phyloP scores from a whole-genome alignment of 35 echinoderm and acorn worm genomes.

The Ophioderma brevispina region DNA sequence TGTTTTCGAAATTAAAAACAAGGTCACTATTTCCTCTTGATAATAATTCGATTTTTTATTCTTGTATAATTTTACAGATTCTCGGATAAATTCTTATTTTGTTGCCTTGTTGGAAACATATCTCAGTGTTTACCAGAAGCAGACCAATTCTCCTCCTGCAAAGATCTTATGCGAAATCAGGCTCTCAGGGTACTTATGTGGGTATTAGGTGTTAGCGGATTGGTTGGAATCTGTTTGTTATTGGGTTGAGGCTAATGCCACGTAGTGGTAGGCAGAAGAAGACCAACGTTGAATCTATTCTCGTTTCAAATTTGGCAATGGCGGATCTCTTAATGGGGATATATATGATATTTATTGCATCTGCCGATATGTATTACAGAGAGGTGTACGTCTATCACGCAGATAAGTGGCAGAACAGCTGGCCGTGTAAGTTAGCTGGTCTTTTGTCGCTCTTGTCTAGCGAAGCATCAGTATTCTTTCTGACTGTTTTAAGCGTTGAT shows the following conservation, averaged over 20 bases:
- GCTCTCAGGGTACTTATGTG: conserved; percentile 67
- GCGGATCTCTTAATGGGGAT: conserved; percentile 89
- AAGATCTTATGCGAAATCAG: too few species aligned
- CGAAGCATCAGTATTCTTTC: conserved; percentile 28
- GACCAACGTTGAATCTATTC: conserved; percentile 65
- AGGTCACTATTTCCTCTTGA: too few species aligned
- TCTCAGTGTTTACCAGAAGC: conserved; percentile 37
- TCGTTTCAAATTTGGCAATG: conserved; percentile 78
- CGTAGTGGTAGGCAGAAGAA: neutral
- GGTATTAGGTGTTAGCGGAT: conserved; percentile 75
- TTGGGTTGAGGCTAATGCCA: conserved; percentile 38
- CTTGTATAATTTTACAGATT: conserved; percentile 61
- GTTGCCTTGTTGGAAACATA: conserved; percentile 61
- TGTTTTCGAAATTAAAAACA: too few species aligned
- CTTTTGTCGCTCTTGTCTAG: conserved; percentile 51
- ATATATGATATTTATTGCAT: conserved; percentile 84
- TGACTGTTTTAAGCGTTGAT: conserved; percentile 19
- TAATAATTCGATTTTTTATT: too few species aligned
- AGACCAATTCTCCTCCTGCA: conserved; percentile 88
- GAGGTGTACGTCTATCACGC: conserved; percentile 67
- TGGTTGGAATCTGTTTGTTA: conserved; percentile 74
- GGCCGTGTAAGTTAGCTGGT: conserved; percentile 44
- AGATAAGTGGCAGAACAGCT: conserved; percentile 44
- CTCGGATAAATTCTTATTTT: conserved; percentile 79
- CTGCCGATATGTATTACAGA: conserved; percentile 62